Conservation (phyloP, 2,888 invertebrate genomes). For the Coremacera marginata region DNA sequence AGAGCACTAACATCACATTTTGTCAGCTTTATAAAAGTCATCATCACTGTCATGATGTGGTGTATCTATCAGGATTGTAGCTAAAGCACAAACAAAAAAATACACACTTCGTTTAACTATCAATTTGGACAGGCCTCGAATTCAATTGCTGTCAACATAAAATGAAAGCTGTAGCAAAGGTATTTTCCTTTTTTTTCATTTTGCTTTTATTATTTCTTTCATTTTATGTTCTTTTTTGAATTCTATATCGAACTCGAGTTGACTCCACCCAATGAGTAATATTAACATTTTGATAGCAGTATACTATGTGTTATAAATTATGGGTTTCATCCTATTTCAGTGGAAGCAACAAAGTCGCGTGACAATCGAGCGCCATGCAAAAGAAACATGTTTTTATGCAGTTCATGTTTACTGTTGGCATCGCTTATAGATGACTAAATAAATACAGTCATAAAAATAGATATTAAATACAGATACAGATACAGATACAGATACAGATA, state of each 20-base stretch:
- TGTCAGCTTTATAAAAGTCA: no score
- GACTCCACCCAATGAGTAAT: neutral
- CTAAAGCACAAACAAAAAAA: neutral
- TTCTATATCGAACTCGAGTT: no score
- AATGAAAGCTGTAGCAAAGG: neutral
- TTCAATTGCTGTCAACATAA: slow-evolving; percentile 20
- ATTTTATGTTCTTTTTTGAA: no score
- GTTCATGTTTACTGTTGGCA: neutral
- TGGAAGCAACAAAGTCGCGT: neutral
- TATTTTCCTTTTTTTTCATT: no score
- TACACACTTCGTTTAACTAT: slow-evolving; percentile 21
- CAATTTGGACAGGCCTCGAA: slow-evolving; percentile 20
- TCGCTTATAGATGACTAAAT: neutral
- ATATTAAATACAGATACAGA: no score
- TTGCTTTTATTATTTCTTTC: no score
- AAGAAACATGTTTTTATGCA: neutral
- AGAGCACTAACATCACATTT: no score
- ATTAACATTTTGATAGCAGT: neutral
- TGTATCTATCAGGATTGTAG: no score
- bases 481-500: no score
- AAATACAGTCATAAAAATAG: no score
- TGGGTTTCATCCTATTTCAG: neutral
- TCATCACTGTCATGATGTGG: no score
- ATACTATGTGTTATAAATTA: neutral
- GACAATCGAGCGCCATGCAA: neutral